Base-by-base conservation (phyloP, 1,140 invertebrate species). In the Nephotettix cincticeps region DNA sequence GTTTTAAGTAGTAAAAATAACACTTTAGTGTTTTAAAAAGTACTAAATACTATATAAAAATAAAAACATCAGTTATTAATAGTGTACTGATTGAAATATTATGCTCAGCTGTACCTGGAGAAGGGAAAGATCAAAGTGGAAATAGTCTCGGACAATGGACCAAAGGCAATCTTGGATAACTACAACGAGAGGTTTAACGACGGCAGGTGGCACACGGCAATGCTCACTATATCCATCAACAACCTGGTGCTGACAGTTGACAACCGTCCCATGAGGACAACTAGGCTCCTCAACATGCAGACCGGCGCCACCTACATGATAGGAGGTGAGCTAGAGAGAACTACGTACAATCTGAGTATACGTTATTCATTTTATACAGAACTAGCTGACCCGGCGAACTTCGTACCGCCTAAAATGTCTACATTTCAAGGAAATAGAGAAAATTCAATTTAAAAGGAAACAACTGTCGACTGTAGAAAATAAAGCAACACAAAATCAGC, bases 141-240 rank as follows among this genome's bases (percentile, higher is more conserved):
- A 74, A 80, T 97, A 0, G 81, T 87, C 76, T 89, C 89, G 0
- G 84, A 86, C 29, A 84, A 85, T 1, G 87, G 85, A 71, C 89
- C 90, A 0, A 81, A 81, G 74, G 85, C 90, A 0, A 83, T 88
- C 56, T 82, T 96, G 54, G 93, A 96, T 77, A 95, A 95, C 77
- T 96, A 93, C 77, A 87, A 92, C 21, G 91, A 92, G 29, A 84
- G 80, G 51, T 93, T 94, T 75, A 96, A 96, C 78, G 94, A 97
- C 81, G 95, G 95, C 0, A 87, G 89, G 73, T 98, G 95, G 95
- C 95, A 97, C 81, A 84, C 86, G 1, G 85, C 93, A 13, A 84
- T 92, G 51, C 81, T 96, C 19, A 91, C 91, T 0, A 87, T 95
- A 47, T 80, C 84, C 0, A 86, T 85, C 17, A 92, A 96, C 78